A percentile compares a stretch with the other conserved stretches of the same genome.
phyloP scores from a whole-genome alignment of 2,797 vertebrate species.

The Falco cherrug region DNA sequence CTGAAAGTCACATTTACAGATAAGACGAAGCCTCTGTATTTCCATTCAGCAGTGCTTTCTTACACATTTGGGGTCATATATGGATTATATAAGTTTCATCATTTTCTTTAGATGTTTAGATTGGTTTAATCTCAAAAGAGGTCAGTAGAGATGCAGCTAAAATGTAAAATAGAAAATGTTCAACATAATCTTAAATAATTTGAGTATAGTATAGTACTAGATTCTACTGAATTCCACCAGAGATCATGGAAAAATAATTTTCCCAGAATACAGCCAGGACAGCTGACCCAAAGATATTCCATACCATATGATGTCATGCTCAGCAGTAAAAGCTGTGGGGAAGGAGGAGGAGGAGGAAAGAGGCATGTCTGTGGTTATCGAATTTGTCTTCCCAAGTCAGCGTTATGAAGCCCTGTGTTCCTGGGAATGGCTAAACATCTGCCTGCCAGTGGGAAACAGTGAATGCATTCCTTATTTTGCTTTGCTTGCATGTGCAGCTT shows the following conservation, averaged over 20 bases:
- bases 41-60: not conserved
- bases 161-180: not conserved
- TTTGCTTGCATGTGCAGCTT: not conserved
- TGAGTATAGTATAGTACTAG: not conserved
- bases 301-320: rapidly evolving
- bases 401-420: not conserved
- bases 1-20: not conserved
- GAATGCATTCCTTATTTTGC: not conserved
- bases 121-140: not conserved
- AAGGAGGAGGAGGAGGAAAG: not conserved
- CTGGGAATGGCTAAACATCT: not conserved
- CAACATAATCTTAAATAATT: not conserved
- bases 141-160: not conserved
- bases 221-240: not conserved
- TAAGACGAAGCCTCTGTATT: not conserved
- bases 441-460: not conserved
- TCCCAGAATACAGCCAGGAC: not conserved
- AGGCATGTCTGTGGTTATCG: rapidly evolving
- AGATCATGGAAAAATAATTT: not conserved
- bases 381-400: not conserved
- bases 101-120: not conserved
- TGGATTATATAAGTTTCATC: rapidly evolving
- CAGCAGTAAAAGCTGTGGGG: not conserved
- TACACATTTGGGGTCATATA: rapidly evolving
- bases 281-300: not conserved